phyloP scores from a whole-genome alignment of 1,140 invertebrate genomes.

The Drosophila seguyi region DNA sequence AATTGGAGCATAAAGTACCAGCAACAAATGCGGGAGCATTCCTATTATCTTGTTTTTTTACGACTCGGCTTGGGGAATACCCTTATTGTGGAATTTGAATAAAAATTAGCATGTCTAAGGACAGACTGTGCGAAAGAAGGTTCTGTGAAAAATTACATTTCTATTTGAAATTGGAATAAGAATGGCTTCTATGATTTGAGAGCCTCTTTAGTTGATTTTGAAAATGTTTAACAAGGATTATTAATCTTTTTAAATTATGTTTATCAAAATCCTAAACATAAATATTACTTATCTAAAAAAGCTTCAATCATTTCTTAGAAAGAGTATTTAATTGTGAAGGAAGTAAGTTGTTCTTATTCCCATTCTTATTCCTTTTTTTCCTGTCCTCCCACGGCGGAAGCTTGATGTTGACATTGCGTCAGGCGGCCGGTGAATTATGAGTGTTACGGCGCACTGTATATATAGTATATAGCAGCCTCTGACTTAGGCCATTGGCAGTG shows the following conservation, averaged over 20 bases:
- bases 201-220: neutral
- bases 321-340: constrained; percentile 5
- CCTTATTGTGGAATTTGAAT: constrained; percentile 33
- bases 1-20: constrained; percentile 78
- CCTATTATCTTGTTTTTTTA: constrained; percentile 13
- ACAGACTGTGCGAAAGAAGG: neutral
- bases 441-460: constrained; percentile 13
- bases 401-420: constrained; percentile 76
- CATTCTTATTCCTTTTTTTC: constrained; percentile 2
- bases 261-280: neutral
- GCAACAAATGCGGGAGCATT: constrained; percentile 35
- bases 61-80: constrained; percentile 8
- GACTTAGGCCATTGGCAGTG: constrained; percentile 64
- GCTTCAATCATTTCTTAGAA: neutral
- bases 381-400: constrained; percentile 42
- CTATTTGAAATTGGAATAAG: neutral
- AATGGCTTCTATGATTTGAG: too few relatives aligned
- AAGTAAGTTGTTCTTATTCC: neutral
- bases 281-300: neutral
- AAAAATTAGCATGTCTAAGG: constrained; percentile 35
- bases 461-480: constrained; percentile 23
- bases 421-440: constrained; percentile 74
- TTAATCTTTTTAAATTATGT: too few relatives aligned
- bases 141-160: neutral
- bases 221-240: neutral